Base-by-base conservation (phyloP, 2,113 vertebrate genomes). In the Sylvilagus bachmani region DNA sequence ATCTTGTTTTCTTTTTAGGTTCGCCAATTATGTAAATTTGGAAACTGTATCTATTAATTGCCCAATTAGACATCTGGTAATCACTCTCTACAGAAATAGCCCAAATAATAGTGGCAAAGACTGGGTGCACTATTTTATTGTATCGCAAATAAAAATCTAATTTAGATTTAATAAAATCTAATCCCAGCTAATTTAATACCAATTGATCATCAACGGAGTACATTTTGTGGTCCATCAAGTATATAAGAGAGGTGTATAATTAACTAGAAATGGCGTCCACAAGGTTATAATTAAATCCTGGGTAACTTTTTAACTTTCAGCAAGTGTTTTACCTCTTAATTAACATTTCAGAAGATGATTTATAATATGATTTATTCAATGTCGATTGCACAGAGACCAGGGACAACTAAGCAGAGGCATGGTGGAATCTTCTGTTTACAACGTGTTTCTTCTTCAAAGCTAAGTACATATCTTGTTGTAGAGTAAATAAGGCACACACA, bases 131-230 rank as follows among this genome's bases (percentile, higher is more conserved):
- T 96, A 86, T 97, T 97, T 97, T 95, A 93, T 97, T 96, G 90
- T 95, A 94, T 86, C 29, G 0, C 96, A 97, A 97, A 97, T 89
- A 90, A 98, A 96, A 96, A 95, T 96, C 93, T 98, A 98, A 98
- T 98, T 97, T 98, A 90, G 89, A 97, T 98, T 98, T 98, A 98
- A 98, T 98, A 98, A 98, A 98, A 98, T 95, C 95, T 97, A 98
- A 98, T 96, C 98, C 95, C 94, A 97, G 97, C 92, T 97, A 98
- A 98, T 98, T 98, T 98, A 98, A 97, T 97, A 98, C 77, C 90
- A 61, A 98, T 97, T 98, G 98, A 98, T 98, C 98, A 97, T 98
- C 98, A 98, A 98, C 87, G 69, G 97, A 95, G 97, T 98, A 96
- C 97, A 98, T 97, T 98, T 96, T 97, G 96, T 95, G 96, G 95